Evolutionary conservation across 2,113 vertebrate genomes (phyloP), one percentile per base, ranked within the genome.

Genomic region (Oryzias melastigma): DNA sequence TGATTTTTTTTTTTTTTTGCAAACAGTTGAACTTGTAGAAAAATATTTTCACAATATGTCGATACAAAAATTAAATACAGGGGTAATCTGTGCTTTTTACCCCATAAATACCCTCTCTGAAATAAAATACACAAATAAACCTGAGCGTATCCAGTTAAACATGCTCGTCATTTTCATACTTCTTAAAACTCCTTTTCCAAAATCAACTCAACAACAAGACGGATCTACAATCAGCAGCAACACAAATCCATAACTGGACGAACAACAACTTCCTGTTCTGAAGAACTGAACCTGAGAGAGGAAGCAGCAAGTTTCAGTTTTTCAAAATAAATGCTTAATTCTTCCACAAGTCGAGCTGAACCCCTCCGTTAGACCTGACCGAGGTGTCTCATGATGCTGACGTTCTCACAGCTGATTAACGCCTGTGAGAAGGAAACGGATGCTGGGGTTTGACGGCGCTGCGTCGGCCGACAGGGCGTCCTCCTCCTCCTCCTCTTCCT

Each of bases 41-140:
- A 44, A 44, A 44, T 44, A 44, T 15, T 52, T 12, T 13, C 14
- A 52, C 45, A 68, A 57, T 71, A 18, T 50, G 4, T 59, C n/a
- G 52, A 53, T 42, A 67, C 42, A 80, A 83, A 86, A 71, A 77
- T 16, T 70, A 47, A 79, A 85, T 62, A 78, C 67, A 60, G 56
- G 61, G 65, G 69, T 42, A 7, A 54, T 44, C 52, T 43, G 10
- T 19, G 45, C 15, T 44, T 7, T 63, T 56, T n/a, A 46, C 75
- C 80, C 58, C 77, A 81, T 78, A 73, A 82, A 77, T 43, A 57
- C 15, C 42, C 47, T 62, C 25, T 29, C 0, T 20, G 54, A 67
- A 29, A 19, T 10, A 52, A n/a, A 13, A 42, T 3, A 24, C n/a
- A 25, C 7, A 47, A 29, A 35, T 55, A 62, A 4, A 58, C 58